A percentile compares a stretch with the other conserved stretches of the same genome.
Conservation (phyloP, 2,113 vertebrate species). For the Baryphthengus martii region DNA sequence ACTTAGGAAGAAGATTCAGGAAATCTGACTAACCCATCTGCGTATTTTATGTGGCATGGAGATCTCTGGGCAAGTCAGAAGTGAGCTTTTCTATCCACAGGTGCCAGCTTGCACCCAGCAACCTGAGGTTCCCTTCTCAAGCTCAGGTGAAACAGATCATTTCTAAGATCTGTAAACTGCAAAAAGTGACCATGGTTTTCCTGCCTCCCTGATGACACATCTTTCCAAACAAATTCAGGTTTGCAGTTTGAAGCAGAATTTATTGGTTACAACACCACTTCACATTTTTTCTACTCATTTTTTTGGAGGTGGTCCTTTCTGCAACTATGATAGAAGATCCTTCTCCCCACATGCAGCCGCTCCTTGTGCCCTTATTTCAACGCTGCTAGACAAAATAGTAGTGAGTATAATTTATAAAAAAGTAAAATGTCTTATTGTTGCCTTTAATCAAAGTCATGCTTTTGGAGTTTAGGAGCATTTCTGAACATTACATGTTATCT, state of each 20-base stretch:
- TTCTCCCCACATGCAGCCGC: neutral
- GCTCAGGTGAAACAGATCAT: neutral
- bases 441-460: neutral
- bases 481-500: neutral
- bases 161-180: neutral
- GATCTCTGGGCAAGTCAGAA: neutral
- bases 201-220: neutral
- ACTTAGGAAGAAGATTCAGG: neutral
- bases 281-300: neutral
- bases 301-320: neutral
- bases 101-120: neutral
- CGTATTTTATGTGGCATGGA: neutral
- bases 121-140: neutral
- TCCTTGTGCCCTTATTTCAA: neutral
- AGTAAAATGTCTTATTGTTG: neutral
- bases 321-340: neutral
- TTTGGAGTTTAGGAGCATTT: neutral
- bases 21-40: neutral
- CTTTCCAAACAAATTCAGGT: neutral
- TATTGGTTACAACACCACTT: neutral
- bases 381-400: neutral
- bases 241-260: neutral
- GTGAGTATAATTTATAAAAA: neutral
- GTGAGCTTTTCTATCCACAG: neutral
- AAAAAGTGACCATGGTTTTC: neutral